A percentile compares a stretch with the other conserved stretches of the same genome.
Conservation (phyloP, 1,140 invertebrate species). For the Drosophila nannoptera region DNA sequence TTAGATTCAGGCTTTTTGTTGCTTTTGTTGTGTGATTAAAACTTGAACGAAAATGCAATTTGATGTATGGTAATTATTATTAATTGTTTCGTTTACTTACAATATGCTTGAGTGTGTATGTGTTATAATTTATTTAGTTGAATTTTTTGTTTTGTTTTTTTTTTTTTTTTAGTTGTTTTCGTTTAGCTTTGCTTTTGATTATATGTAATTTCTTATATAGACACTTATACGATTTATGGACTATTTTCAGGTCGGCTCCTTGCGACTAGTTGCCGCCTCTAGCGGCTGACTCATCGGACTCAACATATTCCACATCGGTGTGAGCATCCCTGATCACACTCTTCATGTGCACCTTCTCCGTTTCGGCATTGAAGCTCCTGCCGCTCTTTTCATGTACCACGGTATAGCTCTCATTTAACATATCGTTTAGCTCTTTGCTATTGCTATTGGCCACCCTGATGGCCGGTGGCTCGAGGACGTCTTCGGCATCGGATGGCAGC, state of each 20-base stretch:
- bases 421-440: conserved; percentile 69
- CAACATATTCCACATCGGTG: conserved; percentile 81
- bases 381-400: conserved; percentile 79
- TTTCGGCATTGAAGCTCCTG: conserved; percentile 78
- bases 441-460: conserved; percentile 47
- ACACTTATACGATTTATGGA: conserved; percentile 50
- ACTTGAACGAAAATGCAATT: conserved; percentile 54
- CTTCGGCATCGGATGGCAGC: conserved; percentile 80
- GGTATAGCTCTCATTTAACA: conserved; percentile 79
- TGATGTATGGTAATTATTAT: conserved; percentile 37
- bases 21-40: conserved; percentile 51
- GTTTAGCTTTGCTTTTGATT: background rate
- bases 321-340: conserved; percentile 71
- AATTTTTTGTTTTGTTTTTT: background rate
- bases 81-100: conserved; percentile 72
- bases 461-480: conserved; percentile 46
- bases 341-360: conserved; percentile 80
- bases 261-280: conserved; percentile 67
- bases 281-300: conserved; percentile 73
- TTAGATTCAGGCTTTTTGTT: conserved; percentile 63
- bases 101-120: conserved; percentile 70
- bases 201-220: conserved; percentile 24
- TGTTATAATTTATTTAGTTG: conserved; percentile 42
- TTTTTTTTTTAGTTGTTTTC: too few relatives aligned
- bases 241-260: conserved; percentile 48